These are phyloP conservation scores for Phytoseiulus persimilis DNA, from an alignment of 2,888 invertebrate genomes.

Conservation along the genomic window DNA sequence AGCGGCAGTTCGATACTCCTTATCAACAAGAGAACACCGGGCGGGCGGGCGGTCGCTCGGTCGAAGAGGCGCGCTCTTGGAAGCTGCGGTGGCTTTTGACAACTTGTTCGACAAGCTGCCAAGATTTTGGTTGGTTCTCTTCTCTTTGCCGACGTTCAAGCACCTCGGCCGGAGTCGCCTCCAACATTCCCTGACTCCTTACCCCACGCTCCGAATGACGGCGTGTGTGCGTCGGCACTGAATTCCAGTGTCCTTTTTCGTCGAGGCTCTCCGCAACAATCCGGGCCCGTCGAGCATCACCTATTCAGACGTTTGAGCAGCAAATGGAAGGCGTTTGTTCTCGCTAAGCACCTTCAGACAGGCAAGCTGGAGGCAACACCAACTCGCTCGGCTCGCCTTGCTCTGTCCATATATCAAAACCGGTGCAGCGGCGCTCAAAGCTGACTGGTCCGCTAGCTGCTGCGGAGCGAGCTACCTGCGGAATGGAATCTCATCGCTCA, in stretches of 20 bases:
- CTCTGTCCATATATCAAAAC: constrained; percentile 5
- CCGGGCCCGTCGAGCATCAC: no score
- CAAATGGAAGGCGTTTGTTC: constrained; percentile 5
- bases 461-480: not conserved
- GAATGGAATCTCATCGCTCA: not conserved
- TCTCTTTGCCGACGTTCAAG: not conserved
- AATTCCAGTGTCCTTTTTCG: no score
- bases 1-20: not conserved
- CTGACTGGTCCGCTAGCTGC: not conserved
- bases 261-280: no score
- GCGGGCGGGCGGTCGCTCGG: not conserved
- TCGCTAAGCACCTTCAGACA: not conserved
- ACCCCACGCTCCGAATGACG: no score
- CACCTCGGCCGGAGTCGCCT: not conserved
- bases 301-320: not conserved
- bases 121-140: not conserved
- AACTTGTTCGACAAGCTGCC: constrained; percentile 5
- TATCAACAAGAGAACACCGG: constrained; percentile 5
- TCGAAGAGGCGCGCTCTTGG: not conserved
- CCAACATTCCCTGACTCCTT: no score
- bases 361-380: not conserved
- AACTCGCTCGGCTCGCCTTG: not conserved
- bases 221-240: no score
- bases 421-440: not conserved
- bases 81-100: not conserved